These are phyloP conservation scores for Troides helena DNA, from an alignment of 2,888 invertebrate genomes.

Conservation along the genomic window DNA sequence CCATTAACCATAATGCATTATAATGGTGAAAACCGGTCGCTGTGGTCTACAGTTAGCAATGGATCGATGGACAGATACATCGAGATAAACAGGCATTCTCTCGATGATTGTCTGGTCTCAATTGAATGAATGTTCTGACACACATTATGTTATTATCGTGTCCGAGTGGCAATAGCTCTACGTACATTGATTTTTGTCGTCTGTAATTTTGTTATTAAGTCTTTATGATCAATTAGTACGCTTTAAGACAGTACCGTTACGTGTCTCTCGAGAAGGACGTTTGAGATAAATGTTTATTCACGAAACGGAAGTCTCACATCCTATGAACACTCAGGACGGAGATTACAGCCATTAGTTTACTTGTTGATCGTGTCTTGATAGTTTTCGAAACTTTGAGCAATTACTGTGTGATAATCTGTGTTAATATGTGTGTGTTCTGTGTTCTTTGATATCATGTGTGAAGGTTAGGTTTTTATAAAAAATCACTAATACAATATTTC, in stretches of 20 bases:
- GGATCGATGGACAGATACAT: constrained; percentile 37
- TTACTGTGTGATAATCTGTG: constrained; percentile 47
- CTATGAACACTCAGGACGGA: constrained; percentile 53
- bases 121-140: constrained; percentile 27
- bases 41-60: constrained; percentile 19
- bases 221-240: constrained; percentile 8
- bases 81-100: constrained; percentile 46
- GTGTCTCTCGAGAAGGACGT: neutral
- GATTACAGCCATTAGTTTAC: constrained; percentile 63
- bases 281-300: constrained; percentile 22
- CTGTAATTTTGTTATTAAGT: constrained; percentile 16
- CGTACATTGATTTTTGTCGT: constrained; percentile 20
- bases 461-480: constrained; percentile 35
- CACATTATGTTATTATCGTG: constrained; percentile 24
- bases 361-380: constrained; percentile 58
- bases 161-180: constrained; percentile 13
- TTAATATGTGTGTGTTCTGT: constrained; percentile 39
- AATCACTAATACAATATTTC: too few species aligned
- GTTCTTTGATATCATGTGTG: constrained; percentile 36
- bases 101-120: constrained; percentile 17
- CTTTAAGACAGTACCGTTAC: constrained; percentile 9
- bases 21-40: constrained; percentile 38
- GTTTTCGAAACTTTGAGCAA: constrained; percentile 58
- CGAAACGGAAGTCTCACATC: constrained; percentile 56
- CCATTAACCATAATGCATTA: constrained; percentile 57